A percentile compares a stretch with the other conserved stretches of the same genome.
phyloP scores from a whole-genome alignment of 37 sponge, comb jelly and placozoan genomes.

The Diacarnus erythraeanus region DNA sequence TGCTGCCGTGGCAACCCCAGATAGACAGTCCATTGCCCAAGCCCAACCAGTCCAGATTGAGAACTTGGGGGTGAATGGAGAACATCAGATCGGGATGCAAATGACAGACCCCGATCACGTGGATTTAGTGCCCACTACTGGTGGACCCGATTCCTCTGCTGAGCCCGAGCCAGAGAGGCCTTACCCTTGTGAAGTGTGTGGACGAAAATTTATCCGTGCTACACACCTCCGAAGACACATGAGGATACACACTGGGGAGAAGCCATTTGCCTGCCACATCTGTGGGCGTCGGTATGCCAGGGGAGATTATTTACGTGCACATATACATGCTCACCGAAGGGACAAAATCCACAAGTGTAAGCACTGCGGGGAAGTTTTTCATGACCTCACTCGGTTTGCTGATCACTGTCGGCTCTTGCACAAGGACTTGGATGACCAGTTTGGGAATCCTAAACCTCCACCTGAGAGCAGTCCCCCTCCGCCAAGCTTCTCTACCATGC shows the following conservation, averaged over 20 bases:
- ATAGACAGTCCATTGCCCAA: constrained; percentile 7
- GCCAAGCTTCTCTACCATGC: constrained; percentile 6
- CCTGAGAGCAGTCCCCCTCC: constrained; percentile 38
- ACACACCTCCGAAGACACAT: constrained; percentile 71
- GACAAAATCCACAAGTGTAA: constrained; percentile 72
- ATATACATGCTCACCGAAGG: constrained; percentile 67
- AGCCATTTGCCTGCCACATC: constrained; percentile 77
- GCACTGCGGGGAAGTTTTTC: constrained; percentile 74
- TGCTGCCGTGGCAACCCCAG: constrained; percentile 78
- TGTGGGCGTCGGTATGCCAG: constrained; percentile 73
- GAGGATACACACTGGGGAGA: constrained; percentile 81
- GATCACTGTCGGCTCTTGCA: constrained; percentile 67
- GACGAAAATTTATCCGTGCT: constrained; percentile 62
- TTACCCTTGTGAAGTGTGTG: constrained; percentile 61
- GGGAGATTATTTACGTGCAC: constrained; percentile 74
- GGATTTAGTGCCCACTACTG: not conserved
- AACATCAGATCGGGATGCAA: not conserved
- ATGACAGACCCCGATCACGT: not conserved
- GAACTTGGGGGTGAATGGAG: not conserved
- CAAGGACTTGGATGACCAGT: constrained; percentile 49
- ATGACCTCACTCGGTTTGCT: constrained; percentile 68
- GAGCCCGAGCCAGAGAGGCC: constrained; percentile 56
- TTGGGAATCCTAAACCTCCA: constrained; percentile 46
- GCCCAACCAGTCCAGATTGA: too few species aligned
- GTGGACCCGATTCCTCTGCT: not conserved